Evolutionary conservation across 2,888 invertebrate species (phyloP), one percentile per base, ranked within the genome.

Genomic region (Trichopoda pennipes): DNA sequence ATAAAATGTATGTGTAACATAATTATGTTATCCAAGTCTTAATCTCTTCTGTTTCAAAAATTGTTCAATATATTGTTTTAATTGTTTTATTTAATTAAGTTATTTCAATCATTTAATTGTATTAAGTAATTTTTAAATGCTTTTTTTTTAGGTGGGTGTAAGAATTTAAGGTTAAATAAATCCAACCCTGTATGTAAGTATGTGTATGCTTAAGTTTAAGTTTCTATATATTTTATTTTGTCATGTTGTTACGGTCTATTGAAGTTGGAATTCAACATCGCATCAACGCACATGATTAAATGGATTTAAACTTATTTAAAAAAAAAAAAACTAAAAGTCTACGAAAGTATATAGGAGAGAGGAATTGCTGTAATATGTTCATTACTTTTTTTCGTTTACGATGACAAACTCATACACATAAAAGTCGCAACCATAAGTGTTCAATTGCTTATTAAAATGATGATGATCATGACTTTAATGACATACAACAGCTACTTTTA

Each of bases 191-290:
- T 28, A 16, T 12, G 38, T 56, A 35, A 56, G 32, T 3, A 23
- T 42, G 10, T 19, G 7, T 56, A 35, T 74, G 32, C 12, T 38
- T 42, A 10, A 23, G 10, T 61, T 44, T 55, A 16, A 38, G 42
- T 35, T 23, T 23, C 19, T 28, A 53, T 10, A 8, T 28, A 28
- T 28, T 35, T 38, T 58, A n/a, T 38, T 32, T 78, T 76, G 68
- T 78, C 78, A 82, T 72, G 61, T 80, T 69, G 84, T 75, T 79
- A 84, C 75, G 85, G 85, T 85, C 85, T 83, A 84, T 85, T 83
- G 84, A 84, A 85, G 81, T 75, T 84, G 77, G 73, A 74, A 77
- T 79, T 81, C 78, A 82, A 84, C 80, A 84, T 83, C 84, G 85
- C 83, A 81, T 81, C 85, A 75, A 64, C 83, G 83, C 84, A 75